Percentiles rank a stretch among this genome's conserved stretches.
These are phyloP conservation scores for Scotopteryx bipunctaria DNA, from an alignment of 2,888 invertebrate species.

Conservation along the genomic window DNA sequence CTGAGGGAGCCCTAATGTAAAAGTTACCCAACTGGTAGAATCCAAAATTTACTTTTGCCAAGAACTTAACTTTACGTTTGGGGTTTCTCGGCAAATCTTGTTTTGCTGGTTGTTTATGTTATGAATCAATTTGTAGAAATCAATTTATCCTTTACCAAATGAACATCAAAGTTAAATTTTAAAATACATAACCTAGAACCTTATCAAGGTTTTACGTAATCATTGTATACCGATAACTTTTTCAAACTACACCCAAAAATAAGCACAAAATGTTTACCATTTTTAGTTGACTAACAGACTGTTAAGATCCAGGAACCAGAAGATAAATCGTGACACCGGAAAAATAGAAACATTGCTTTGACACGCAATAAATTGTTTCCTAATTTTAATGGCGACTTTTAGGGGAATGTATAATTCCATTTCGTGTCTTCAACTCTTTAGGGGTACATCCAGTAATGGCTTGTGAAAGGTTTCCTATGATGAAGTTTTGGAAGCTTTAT, in stretches of 20 bases:
- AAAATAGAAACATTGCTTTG: conserved; percentile 54
- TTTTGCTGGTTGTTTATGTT: conserved; percentile 15
- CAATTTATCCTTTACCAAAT: not conserved
- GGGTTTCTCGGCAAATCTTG: conserved; percentile 21
- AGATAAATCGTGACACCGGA: conserved; percentile 8
- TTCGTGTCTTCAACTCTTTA: conserved; percentile 79
- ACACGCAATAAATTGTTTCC: conserved; percentile 70
- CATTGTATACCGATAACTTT: no score
- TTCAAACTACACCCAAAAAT: no score
- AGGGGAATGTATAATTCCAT: conserved; percentile 79
- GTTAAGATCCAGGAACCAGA: no score
- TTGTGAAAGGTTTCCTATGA: conserved; percentile 74
- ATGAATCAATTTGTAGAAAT: conserved; percentile 8
- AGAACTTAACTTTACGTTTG: conserved; percentile 54
- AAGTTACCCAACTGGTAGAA: conserved; percentile 62
- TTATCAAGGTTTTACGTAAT: no score
- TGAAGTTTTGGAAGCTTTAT: conserved; percentile 59
- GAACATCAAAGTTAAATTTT: not conserved
- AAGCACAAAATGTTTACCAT: no score
- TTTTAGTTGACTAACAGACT: no score
- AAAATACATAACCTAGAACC: not conserved
- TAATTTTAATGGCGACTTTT: conserved; percentile 78
- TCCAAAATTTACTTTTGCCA: conserved; percentile 73
- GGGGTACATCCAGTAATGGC: conserved; percentile 77
- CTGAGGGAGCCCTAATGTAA: conserved; percentile 70